Evolutionary conservation across 2,888 invertebrate species (phyloP), one percentile per base, ranked within the genome.

Genomic region (Matsumyia berberina): DNA sequence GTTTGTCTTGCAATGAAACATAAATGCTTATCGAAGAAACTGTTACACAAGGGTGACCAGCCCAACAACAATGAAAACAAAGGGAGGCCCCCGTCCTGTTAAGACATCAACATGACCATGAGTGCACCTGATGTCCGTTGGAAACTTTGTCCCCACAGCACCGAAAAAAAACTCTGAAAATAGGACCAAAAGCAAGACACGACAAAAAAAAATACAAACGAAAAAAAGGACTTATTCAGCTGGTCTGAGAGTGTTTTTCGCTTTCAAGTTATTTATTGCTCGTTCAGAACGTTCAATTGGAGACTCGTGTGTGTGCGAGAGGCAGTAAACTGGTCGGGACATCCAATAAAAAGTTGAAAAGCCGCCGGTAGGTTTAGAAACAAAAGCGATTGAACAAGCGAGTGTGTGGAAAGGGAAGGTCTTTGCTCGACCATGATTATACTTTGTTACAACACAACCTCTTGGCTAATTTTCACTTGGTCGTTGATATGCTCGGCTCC

Each of bases 71-170:
- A 72, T 62, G 67, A 73, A 67, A 73, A n/a, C 17, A 57, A 5
- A 37, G n/a, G 29, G 33, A 17, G 6, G 19, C 51, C 35, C 53
- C 53, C n/a, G n/a, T n/a, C n/a, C 53, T 46, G 83, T 78, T 67
- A 73, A 67, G 83, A 60, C 78, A 69, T 62, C 78, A 73, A 82
- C 62, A 78, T 83, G 83, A 64, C 79, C 73, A 73, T 67, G 62
- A 79, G 73, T 79, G 83, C 83, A 83, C 79, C 83, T 83, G 79
- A 79, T 83, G 69, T 83, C 62, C 73, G 55, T 60, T 53, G 67
- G 35, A 74, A 74, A 79, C 29, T 78, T 83, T 69, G 39, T 19
- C 33, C 55, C 31, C 12, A 46, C 44, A 42, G 24, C 24, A 24
- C 24, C 1, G 24, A 58, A 72, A 55, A 55, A 11, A 33, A 19